phyloP scores from a whole-genome alignment of 2,797 vertebrate species.

The Taeniopygia guttata region DNA sequence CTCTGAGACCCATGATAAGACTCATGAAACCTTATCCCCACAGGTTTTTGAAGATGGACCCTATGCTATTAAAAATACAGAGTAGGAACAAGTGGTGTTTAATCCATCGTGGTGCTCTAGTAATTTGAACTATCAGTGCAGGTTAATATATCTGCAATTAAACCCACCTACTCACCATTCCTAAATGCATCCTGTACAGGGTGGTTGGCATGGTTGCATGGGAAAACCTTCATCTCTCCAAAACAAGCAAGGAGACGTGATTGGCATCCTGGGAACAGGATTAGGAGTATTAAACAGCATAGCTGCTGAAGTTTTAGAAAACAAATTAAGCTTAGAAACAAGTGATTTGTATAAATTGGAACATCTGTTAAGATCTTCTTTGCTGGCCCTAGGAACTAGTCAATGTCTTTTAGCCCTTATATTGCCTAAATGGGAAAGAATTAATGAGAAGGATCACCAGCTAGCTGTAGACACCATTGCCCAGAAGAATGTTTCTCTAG shows the following conservation, averaged over 20 bases:
- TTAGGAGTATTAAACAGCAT: neutral
- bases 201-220: neutral
- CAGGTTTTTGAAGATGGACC: neutral
- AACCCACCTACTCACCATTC: neutral
- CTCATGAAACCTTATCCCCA: neutral
- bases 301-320: neutral
- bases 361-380: neutral
- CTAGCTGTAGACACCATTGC: neutral
- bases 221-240: neutral
- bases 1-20: neutral
- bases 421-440: neutral
- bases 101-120: neutral
- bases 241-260: neutral
- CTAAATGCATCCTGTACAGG: neutral
- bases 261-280: neutral
- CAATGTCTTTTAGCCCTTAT: neutral
- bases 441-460: neutral
- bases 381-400: neutral
- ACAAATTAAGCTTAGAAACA: neutral
- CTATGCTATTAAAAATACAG: neutral
- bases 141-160: neutral
- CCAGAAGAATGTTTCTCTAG: neutral
- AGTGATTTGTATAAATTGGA: neutral
- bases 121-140: neutral
- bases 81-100: neutral